A percentile compares a stretch with the other conserved stretches of the same genome.
phyloP scores from a whole-genome alignment of 1,140 invertebrate genomes.

The Tetragonula clypearis region DNA sequence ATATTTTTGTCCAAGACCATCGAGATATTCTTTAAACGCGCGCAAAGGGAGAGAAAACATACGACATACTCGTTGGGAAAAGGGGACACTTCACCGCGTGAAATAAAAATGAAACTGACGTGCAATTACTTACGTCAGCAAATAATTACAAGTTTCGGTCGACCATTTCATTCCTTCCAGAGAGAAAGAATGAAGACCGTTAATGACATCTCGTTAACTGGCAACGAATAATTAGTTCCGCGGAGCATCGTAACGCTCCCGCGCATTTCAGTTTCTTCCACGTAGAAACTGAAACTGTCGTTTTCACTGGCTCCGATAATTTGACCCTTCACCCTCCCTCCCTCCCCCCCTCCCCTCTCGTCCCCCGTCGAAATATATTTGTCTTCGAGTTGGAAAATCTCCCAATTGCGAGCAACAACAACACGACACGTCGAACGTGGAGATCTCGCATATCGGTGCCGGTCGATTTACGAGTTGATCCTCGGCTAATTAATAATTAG shows the following conservation, averaged over 20 bases:
- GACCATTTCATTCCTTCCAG: background rate
- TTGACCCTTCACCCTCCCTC: constrained; percentile 1
- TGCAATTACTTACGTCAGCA: background rate
- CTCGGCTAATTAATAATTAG: constrained; percentile 13
- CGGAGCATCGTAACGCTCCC: constrained; percentile 1
- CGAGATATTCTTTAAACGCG: no score
- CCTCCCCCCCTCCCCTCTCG: no score
- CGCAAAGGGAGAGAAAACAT: no score
- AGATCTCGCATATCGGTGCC: background rate
- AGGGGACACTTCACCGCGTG: background rate
- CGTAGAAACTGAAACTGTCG: constrained; percentile 16
- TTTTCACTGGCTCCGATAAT: constrained; percentile 34
- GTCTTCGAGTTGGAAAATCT: constrained; percentile 23
- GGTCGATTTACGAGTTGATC: background rate
- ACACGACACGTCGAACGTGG: no score
- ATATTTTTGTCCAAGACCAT: no score
- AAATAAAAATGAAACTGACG: background rate
- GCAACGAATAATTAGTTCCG: constrained; percentile 44
- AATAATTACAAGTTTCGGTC: background rate
- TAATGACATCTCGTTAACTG: constrained; percentile 29
- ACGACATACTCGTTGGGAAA: background rate
- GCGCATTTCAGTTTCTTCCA: background rate
- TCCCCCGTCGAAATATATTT: background rate
- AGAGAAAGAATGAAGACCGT: background rate
- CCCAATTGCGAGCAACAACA: background rate